phyloP scores from a whole-genome alignment of 2,113 vertebrate species.

The Pterocles burchelli region DNA sequence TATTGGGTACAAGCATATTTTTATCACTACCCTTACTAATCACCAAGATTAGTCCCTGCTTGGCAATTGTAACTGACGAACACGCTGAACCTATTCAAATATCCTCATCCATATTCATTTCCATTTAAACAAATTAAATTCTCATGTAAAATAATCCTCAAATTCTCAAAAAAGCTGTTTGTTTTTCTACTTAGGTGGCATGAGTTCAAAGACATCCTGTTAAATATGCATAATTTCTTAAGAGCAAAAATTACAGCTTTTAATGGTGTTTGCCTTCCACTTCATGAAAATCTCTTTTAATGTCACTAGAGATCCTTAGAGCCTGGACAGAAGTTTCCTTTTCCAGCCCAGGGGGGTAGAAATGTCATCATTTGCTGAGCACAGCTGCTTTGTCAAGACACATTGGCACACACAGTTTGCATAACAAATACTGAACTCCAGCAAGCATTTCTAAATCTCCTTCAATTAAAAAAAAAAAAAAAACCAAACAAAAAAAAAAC shows the following conservation, averaged over 20 bases:
- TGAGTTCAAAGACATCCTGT: constrained; percentile 53
- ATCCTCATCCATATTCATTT: constrained; percentile 70
- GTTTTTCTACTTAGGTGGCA: constrained; percentile 44
- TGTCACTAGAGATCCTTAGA: constrained; percentile 10
- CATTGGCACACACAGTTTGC: not conserved
- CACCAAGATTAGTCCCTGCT: constrained; percentile 63
- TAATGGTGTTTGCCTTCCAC: constrained; percentile 54
- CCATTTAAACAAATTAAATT: constrained; percentile 68
- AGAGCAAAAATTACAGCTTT: constrained; percentile 57
- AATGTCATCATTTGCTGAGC: constrained; percentile 18
- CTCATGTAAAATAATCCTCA: constrained; percentile 63
- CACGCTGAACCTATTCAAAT: constrained; percentile 54
- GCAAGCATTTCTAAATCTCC: constrained; percentile 2
- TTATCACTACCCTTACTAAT: constrained; percentile 59
- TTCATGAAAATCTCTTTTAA: constrained; percentile 51
- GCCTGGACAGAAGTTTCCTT: constrained; percentile 29
- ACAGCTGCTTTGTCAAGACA: constrained; percentile 36
- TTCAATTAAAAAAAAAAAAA: not conserved
- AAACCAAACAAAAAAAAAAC: no score
- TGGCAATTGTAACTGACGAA: constrained; percentile 60
- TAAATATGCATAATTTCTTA: constrained; percentile 66
- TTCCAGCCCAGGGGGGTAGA: not conserved
- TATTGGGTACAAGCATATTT: constrained; percentile 34
- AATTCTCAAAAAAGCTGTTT: constrained; percentile 63
- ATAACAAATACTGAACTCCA: constrained; percentile 20